Percentiles rank a stretch among this genome's conserved stretches.
Evolutionary conservation across 2,888 invertebrate genomes (phyloP).

Genomic region (Drosophila crucigera): DNA sequence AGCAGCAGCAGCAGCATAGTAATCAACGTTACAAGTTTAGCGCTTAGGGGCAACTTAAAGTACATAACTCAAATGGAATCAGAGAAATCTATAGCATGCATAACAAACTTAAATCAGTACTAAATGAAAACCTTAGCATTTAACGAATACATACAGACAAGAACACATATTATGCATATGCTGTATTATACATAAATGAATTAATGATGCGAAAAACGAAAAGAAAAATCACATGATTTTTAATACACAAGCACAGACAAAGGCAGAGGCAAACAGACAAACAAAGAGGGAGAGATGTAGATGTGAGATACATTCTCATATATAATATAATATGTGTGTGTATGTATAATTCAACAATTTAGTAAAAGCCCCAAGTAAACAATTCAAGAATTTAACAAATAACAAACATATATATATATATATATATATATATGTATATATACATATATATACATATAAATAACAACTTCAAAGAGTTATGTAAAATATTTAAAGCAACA

Average conservation of each 20-base stretch:
- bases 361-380: constrained; percentile 66
- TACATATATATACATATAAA: constrained; percentile 1
- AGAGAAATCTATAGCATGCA: constrained; percentile 34
- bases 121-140: constrained; percentile 48
- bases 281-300: background rate
- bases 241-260: constrained; percentile 18
- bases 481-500: constrained; percentile 62
- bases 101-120: constrained; percentile 43
- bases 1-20: constrained; percentile 17
- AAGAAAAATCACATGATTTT: constrained; percentile 44
- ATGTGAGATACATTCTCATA: constrained; percentile 11
- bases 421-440: background rate
- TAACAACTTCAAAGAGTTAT: constrained; percentile 56
- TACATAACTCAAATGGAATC: constrained; percentile 29
- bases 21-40: constrained; percentile 31
- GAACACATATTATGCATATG: constrained; percentile 18
- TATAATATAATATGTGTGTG: constrained; percentile 25
- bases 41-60: constrained; percentile 33
- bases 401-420: background rate
- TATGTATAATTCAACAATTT: constrained; percentile 61
- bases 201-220: constrained; percentile 26
- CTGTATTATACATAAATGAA: constrained; percentile 33
- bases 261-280: background rate
- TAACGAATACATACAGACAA: constrained; percentile 37
- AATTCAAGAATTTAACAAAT: constrained; percentile 73